Percentiles rank a stretch among this genome's conserved stretches.
Evolutionary conservation across 2,113 vertebrate genomes (phyloP).

Genomic region (Cyanoramphus novaezelandiae): DNA sequence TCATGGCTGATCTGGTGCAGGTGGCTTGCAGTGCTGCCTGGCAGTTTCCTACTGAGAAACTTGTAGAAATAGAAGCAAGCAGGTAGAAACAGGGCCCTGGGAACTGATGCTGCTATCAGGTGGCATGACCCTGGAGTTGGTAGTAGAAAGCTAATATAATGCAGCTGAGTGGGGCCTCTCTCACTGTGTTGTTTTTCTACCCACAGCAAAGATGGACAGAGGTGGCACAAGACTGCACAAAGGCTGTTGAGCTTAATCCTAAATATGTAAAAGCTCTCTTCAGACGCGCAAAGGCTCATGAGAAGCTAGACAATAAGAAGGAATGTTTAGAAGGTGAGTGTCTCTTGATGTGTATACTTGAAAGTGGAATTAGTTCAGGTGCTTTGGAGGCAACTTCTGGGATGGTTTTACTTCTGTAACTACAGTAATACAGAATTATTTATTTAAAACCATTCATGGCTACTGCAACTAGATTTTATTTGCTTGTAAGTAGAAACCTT

Average conservation of each 20-base stretch:
- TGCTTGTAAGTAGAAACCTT: background rate
- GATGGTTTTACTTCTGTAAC: background rate
- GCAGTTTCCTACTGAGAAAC: background rate
- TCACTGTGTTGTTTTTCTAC: conserved; percentile 20
- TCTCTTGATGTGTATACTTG: background rate
- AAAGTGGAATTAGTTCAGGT: background rate
- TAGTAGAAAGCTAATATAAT: background rate
- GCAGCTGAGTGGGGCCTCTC: background rate
- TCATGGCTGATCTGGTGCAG: background rate
- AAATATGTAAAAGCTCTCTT: conserved; percentile 97
- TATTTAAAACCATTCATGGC: background rate
- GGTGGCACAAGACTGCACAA: conserved; percentile 92
- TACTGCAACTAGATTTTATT: background rate
- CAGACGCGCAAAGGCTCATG: conserved; percentile 94
- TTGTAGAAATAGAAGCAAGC: background rate
- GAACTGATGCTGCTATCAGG: background rate
- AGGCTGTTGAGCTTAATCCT: conserved; percentile 93
- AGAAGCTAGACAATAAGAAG: conserved; percentile 95
- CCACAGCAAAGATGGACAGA: conserved; percentile 93
- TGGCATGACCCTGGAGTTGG: background rate
- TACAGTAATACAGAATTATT: background rate
- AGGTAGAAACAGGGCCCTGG: background rate
- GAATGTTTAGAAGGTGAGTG: conserved; percentile 94
- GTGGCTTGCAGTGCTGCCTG: conserved; percentile 5
- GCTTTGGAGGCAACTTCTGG: background rate